These are phyloP conservation scores for Barypeithes pellucidus DNA, from an alignment of 2,888 invertebrate species.

Conservation along the genomic window DNA sequence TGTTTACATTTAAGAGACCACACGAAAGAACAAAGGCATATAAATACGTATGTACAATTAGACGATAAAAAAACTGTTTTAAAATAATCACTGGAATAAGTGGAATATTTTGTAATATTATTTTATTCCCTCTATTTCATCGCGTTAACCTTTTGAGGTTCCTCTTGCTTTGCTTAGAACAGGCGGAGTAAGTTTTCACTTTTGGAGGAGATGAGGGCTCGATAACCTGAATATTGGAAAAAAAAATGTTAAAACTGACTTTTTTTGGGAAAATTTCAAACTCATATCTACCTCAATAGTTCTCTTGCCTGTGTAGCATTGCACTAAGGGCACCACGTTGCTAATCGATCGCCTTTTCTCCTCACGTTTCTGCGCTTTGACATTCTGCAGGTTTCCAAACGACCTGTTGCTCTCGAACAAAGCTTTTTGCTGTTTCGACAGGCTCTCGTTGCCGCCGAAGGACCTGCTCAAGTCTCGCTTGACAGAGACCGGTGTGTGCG, in stretches of 20 bases:
- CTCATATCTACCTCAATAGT: slow-evolving; percentile 49
- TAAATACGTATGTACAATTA: not conserved
- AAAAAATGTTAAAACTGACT: not conserved
- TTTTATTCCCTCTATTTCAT: slow-evolving; percentile 33
- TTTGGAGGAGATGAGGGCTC: slow-evolving; percentile 64
- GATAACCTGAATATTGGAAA: slow-evolving; percentile 39
- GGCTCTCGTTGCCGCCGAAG: slow-evolving; percentile 37
- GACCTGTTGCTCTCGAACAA: slow-evolving; percentile 49
- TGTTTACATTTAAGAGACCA: not conserved
- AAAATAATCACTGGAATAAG: slow-evolving; percentile 2
- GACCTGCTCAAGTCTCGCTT: slow-evolving; percentile 58
- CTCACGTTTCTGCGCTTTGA: slow-evolving; percentile 12
- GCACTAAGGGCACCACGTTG: slow-evolving; percentile 52
- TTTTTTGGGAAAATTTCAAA: too few species aligned
- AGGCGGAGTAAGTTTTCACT: slow-evolving; percentile 60
- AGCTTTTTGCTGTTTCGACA: slow-evolving; percentile 31
- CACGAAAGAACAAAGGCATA: not conserved
- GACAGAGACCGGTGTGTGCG: slow-evolving; percentile 57
- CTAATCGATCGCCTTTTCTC: slow-evolving; percentile 43
- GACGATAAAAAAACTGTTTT: not conserved
- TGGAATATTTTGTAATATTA: not conserved
- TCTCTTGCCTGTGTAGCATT: slow-evolving; percentile 31
- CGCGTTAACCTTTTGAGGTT: slow-evolving; percentile 65
- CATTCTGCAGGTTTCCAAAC: not conserved
- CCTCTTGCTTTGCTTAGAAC: slow-evolving; percentile 66